phyloP scores from a whole-genome alignment of 2,888 invertebrate genomes.

The Eumacrocentrus americanus region DNA sequence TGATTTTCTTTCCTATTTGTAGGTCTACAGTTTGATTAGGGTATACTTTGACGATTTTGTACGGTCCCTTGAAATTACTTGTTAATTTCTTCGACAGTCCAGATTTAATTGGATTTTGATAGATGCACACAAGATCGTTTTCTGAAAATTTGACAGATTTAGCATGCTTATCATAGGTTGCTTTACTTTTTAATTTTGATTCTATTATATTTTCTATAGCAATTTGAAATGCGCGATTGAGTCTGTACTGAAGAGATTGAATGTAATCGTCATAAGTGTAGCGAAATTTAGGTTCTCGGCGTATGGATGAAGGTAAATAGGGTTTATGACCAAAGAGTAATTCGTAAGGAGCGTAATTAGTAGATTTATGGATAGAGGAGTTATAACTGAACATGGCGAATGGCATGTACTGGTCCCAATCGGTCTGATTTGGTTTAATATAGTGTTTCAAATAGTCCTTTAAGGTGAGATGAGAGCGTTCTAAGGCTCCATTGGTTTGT shows the following conservation, averaged over 20 bases:
- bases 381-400: conserved; percentile 38
- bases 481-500: conserved; percentile 15
- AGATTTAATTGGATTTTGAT: conserved; percentile 16
- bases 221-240: conserved; percentile 39
- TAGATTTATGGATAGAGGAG: conserved; percentile 30
- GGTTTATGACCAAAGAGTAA: conserved; percentile 20
- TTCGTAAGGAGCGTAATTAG: conserved; percentile 20
- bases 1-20: conserved; percentile 26
- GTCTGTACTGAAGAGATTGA: conserved; percentile 36
- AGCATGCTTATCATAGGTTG: conserved; percentile 35
- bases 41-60: conserved; percentile 27
- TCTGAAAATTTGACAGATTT: conserved; percentile 31
- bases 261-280: conserved; percentile 45
- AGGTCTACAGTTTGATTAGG: conserved; percentile 29
- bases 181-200: conserved; percentile 39
- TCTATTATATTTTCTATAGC: conserved; percentile 39
- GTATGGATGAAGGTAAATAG: conserved; percentile 35
- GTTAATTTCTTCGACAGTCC: conserved; percentile 17
- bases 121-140: conserved; percentile 32
- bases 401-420: conserved; percentile 41
- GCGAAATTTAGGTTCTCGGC: conserved; percentile 41
- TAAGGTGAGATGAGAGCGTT: conserved; percentile 34
- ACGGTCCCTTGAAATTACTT: conserved; percentile 28
- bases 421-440: conserved; percentile 29
- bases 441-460: conserved; percentile 35